Percentiles rank a stretch among this genome's conserved stretches.
phyloP scores from a whole-genome alignment of 2,797 vertebrate species.

The Cossypha caffra region DNA sequence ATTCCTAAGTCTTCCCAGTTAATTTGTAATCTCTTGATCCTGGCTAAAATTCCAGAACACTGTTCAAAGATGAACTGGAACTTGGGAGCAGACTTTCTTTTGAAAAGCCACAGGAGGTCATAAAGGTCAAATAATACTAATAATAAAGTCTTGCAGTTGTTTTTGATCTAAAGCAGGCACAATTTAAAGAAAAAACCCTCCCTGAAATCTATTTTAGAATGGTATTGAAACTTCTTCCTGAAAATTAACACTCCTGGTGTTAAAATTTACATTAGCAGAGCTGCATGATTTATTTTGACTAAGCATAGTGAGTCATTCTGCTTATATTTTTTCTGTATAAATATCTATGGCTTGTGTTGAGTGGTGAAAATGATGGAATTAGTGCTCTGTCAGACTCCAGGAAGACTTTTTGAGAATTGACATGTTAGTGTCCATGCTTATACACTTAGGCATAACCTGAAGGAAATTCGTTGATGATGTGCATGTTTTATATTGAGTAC shows the following conservation, averaged over 20 bases:
- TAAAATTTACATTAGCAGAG: not conserved
- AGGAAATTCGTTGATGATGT: not conserved
- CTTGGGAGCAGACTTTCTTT: not conserved
- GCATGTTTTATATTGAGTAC: not conserved
- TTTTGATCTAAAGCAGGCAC: not conserved
- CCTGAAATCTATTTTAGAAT: not conserved
- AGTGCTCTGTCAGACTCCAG: not conserved
- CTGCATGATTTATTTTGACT: not conserved
- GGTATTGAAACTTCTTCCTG: not conserved
- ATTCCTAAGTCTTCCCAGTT: not conserved
- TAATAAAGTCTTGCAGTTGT: not conserved
- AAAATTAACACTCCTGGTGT: not conserved
- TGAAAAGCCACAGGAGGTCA: not conserved
- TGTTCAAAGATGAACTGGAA: not conserved
- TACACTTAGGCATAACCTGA: not conserved
- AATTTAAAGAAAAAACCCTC: not conserved
- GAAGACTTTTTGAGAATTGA: not conserved
- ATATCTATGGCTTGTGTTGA: not conserved
- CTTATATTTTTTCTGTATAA: not conserved
- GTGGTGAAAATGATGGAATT: not conserved
- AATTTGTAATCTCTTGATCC: constrained; percentile 24
- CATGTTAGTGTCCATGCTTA: not conserved
- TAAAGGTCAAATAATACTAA: not conserved
- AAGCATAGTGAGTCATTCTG: not conserved
- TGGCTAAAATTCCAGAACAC: not conserved